Conservation (phyloP, 2,888 invertebrate species). For the Hirtodrosophila duncani region DNA sequence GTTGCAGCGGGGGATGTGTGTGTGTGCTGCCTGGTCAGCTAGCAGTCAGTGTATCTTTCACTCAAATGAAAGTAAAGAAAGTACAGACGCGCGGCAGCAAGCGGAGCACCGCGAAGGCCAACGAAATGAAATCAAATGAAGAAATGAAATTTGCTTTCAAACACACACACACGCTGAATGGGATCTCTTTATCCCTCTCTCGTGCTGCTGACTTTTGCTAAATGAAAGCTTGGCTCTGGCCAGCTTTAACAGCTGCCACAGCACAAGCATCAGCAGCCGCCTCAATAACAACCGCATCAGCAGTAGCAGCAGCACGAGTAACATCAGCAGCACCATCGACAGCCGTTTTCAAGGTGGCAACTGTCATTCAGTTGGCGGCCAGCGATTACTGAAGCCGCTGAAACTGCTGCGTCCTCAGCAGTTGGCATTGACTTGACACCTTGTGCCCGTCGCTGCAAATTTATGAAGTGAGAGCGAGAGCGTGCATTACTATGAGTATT, state of each 20-base stretch:
- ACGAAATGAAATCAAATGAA: slow-evolving; percentile 70
- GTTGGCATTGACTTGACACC: slow-evolving; percentile 70
- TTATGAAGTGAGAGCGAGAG: slow-evolving; percentile 64
- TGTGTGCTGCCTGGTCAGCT: background rate
- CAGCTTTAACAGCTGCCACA: background rate
- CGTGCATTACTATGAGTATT: too few relatives aligned
- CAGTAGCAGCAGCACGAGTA: slow-evolving; percentile 24
- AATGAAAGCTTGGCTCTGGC: slow-evolving; percentile 60
- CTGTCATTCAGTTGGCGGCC: slow-evolving; percentile 63
- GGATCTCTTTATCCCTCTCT: too few relatives aligned
- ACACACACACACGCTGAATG: slow-evolving; percentile 30
- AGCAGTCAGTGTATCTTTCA: slow-evolving; percentile 54
- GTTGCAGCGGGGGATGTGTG: background rate
- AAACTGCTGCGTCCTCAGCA: slow-evolving; percentile 35
- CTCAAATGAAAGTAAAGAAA: slow-evolving; percentile 73
- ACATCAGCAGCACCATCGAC: slow-evolving; percentile 23
- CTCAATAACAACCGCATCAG: slow-evolving; percentile 25
- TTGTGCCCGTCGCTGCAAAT: slow-evolving; percentile 57
- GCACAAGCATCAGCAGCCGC: slow-evolving; percentile 50
- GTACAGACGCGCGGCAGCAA: slow-evolving; percentile 35
- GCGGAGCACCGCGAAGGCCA: slow-evolving; percentile 14
- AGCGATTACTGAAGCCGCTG: slow-evolving; percentile 22
- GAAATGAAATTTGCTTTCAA: slow-evolving; percentile 73
- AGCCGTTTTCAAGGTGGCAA: slow-evolving; percentile 63
- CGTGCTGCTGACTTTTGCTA: slow-evolving; percentile 27